Evolutionary conservation across 2,113 vertebrate species (phyloP).

Genomic region (Promerops cafer): DNA sequence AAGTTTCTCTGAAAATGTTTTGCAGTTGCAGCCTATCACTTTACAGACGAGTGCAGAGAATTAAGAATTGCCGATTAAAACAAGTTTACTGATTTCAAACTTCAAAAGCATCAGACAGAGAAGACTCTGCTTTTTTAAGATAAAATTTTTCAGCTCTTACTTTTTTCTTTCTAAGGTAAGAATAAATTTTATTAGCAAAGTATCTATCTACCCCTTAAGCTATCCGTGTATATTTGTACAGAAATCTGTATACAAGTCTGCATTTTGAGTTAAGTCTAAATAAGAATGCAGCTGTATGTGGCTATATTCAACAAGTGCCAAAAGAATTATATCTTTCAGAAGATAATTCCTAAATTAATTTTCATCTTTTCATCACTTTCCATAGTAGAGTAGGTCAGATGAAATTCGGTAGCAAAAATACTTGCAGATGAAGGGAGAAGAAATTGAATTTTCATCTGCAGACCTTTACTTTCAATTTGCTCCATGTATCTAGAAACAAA

Average conservation of each 20-base stretch:
- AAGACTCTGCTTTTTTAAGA: not conserved
- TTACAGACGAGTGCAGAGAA: not conserved
- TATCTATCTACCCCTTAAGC: not conserved
- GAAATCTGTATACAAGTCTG: not conserved
- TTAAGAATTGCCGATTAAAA: not conserved
- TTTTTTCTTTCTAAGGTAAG: not conserved
- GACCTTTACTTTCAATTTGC: not conserved
- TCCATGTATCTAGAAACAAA: not conserved
- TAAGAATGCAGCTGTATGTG: not conserved
- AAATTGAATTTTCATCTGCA: not conserved
- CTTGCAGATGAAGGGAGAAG: not conserved
- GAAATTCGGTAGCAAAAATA: not conserved
- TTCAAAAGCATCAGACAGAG: not conserved
- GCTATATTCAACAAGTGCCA: not conserved
- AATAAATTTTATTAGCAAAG: not conserved
- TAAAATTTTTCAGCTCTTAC: not conserved
- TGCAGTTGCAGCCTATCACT: not conserved
- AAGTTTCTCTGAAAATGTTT: not conserved
- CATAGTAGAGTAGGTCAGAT: not conserved
- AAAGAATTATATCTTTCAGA: not conserved
- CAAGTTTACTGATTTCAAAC: not conserved
- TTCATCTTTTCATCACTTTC: not conserved
- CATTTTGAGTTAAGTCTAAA: not conserved
- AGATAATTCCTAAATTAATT: not conserved
- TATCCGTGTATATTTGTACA: not conserved